A percentile compares a stretch with the other conserved stretches of the same genome.
These are phyloP conservation scores for Pygoscelis antarcticus DNA, from an alignment of 2,113 vertebrate genomes.

Conservation along the genomic window DNA sequence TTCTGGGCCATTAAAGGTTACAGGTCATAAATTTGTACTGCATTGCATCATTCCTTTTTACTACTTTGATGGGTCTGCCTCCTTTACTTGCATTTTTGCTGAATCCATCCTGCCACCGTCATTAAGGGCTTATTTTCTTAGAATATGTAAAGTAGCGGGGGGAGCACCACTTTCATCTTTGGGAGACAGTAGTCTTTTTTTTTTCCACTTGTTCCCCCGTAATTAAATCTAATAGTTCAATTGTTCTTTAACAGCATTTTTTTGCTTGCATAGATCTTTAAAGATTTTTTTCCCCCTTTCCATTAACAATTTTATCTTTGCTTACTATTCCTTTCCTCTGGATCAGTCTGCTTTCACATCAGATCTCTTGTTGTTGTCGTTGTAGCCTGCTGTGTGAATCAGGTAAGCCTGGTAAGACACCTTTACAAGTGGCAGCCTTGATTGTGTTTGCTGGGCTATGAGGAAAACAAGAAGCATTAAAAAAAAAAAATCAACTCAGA, in stretches of 20 bases:
- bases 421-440: not conserved
- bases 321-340: not conserved
- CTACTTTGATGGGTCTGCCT: not conserved
- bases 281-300: not conserved
- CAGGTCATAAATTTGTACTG: not conserved
- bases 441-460: not conserved
- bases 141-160: not conserved
- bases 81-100: not conserved
- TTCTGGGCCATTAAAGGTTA: not conserved
- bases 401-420: not conserved
- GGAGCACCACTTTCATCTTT: accelerated
- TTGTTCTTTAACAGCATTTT: not conserved
- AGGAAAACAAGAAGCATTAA: not conserved
- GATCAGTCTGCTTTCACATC: not conserved
- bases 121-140: not conserved
- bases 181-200: not conserved
- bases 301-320: not conserved
- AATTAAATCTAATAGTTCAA: not conserved
- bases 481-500: not conserved
- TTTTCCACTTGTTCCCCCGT: not conserved
- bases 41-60: not conserved
- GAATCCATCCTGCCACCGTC: not conserved
- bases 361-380: not conserved
- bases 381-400: not conserved
- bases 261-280: not conserved